These are phyloP conservation scores for Fragum sueziense DNA, from an alignment of 2,888 invertebrate species.

Conservation along the genomic window DNA sequence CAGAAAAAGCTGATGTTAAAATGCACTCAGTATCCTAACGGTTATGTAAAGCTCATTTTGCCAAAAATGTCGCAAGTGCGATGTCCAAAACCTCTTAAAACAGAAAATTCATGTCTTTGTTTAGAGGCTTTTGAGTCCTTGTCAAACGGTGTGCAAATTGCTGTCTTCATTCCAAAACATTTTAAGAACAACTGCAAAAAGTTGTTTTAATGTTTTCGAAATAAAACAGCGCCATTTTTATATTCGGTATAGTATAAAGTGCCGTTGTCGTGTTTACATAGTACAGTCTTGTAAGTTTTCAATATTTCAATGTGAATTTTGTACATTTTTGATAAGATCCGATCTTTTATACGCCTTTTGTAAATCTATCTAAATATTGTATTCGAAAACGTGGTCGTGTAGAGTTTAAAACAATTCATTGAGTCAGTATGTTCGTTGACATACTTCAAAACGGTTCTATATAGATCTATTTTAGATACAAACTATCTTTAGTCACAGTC, in stretches of 20 bases:
- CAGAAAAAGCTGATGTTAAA: no score
- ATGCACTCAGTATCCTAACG: no score
- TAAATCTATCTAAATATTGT: constrained; percentile 51
- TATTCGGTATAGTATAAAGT: constrained; percentile 31
- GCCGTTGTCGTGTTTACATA: constrained; percentile 51
- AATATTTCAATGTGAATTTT: constrained; percentile 43
- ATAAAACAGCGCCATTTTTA: background rate
- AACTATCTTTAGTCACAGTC: constrained; percentile 53
- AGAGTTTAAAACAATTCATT: constrained; percentile 8
- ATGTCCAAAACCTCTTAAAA: no score
- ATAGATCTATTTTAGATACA: constrained; percentile 52
- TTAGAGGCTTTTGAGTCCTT: no score
- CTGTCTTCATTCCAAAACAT: no score
- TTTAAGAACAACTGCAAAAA: background rate
- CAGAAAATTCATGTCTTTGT: no score
- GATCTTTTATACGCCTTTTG: constrained; percentile 36
- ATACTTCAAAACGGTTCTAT: background rate
- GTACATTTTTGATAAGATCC: constrained; percentile 52
- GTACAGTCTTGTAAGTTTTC: constrained; percentile 41
- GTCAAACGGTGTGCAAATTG: no score
- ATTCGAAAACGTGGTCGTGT: constrained; percentile 31
- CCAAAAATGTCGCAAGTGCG: no score
- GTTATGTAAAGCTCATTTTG: no score
- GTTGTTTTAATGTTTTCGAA: background rate
- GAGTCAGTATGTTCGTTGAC: background rate